Evolutionary conservation across 2,113 vertebrate genomes (phyloP).

Genomic region (Oncorhynchus masou): DNA sequence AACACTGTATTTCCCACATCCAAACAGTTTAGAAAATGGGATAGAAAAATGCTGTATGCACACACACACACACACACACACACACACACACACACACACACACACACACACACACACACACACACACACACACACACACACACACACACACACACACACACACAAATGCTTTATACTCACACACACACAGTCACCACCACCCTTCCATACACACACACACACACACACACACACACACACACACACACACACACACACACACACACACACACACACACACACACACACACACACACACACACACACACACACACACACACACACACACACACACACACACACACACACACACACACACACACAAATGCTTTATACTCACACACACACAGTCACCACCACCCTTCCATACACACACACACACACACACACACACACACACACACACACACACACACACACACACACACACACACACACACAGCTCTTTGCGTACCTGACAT

Average conservation of each 20-base stretch:
- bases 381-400: too few relatives aligned
- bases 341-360: background rate
- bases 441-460: background rate
- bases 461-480: background rate
- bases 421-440: slow-evolving; percentile 13
- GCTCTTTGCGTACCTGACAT: slow-evolving; percentile 77
- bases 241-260: background rate
- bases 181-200: background rate
- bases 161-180: background rate
- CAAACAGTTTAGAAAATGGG: too few relatives aligned
- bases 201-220: background rate
- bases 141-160: slow-evolving; percentile 13
- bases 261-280: slow-evolving; percentile 12
- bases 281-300: background rate
- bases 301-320: background rate
- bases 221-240: background rate
- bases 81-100: background rate
- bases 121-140: slow-evolving; percentile 10
- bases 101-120: background rate
- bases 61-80: background rate
- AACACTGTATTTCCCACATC: too few relatives aligned
- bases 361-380: too few relatives aligned
- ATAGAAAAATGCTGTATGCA: too few relatives aligned
- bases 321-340: background rate
- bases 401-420: background rate